Evolutionary conservation across 2,888 invertebrate species (phyloP).

Genomic region (Volucella inanis): DNA sequence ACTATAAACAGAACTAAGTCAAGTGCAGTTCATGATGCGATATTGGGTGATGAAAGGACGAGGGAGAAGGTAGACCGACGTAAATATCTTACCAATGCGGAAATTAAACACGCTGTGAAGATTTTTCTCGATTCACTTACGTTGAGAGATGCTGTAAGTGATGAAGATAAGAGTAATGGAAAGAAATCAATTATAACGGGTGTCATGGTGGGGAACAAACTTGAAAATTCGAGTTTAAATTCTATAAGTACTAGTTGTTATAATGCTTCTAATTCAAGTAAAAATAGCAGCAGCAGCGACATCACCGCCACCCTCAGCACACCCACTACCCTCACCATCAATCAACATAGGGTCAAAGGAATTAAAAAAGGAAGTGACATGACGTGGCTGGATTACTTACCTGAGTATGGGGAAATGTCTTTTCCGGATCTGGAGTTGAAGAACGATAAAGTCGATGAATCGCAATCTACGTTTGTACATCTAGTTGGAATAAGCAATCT

Average conservation of each 20-base stretch:
- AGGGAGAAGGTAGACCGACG: slow-evolving; percentile 1
- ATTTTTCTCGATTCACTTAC: slow-evolving; percentile 57
- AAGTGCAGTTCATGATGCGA: slow-evolving; percentile 34
- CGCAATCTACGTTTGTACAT: too few relatives aligned
- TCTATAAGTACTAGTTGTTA: neutral
- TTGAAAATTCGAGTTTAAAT: neutral
- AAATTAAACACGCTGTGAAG: slow-evolving; percentile 62
- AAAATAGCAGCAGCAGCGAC: neutral
- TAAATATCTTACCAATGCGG: slow-evolving; percentile 30
- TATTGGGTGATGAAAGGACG: neutral
- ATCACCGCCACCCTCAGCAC: neutral
- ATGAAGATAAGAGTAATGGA: neutral
- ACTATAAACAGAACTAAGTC: slow-evolving; percentile 42
- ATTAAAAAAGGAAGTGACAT: neutral
- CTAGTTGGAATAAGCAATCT: neutral
- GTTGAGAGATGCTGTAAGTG: neutral
- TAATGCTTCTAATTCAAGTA: slow-evolving; percentile 5
- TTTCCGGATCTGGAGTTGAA: slow-evolving; percentile 7
- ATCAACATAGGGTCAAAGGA: neutral
- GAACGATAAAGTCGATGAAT: neutral
- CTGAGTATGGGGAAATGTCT: neutral
- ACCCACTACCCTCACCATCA: neutral
- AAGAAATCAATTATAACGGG: slow-evolving; percentile 29
- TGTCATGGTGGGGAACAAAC: neutral
- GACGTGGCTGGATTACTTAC: slow-evolving; percentile 5